Conservation (phyloP, 2,113 vertebrate genomes). For the Tychaedon coryphoeus region DNA sequence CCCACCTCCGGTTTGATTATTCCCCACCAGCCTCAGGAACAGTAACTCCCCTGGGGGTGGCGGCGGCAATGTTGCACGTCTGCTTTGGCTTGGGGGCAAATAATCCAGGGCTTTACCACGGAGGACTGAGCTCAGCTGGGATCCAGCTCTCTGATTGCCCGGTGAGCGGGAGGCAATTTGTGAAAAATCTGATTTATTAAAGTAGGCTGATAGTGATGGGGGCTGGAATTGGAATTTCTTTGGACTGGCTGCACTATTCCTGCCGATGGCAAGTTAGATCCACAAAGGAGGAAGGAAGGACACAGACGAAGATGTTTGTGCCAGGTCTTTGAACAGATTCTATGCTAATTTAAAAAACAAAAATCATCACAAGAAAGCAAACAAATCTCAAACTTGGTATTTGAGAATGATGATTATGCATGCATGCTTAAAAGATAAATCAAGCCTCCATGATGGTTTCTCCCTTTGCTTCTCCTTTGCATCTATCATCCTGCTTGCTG, state of each 20-base stretch:
- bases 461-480: slow-evolving; percentile 1
- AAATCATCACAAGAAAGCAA: background rate
- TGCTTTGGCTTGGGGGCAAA: background rate
- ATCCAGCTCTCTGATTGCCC: background rate
- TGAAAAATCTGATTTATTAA: background rate
- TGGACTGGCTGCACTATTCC: background rate
- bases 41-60: slow-evolving; percentile 22
- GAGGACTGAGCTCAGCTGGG: background rate
- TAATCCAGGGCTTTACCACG: background rate
- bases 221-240: background rate
- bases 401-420: background rate
- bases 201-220: background rate
- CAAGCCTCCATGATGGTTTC: slow-evolving; percentile 51
- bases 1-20: background rate
- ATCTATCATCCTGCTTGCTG: background rate
- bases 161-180: background rate
- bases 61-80: background rate
- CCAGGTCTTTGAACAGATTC: background rate
- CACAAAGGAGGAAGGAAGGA: slow-evolving; percentile 51
- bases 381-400: background rate
- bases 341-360: background rate
- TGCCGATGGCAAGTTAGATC: background rate
- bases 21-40: background rate
- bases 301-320: background rate
- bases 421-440: slow-evolving; percentile 8